Percentiles rank a stretch among this genome's conserved stretches.
Evolutionary conservation across 2,113 vertebrate species (phyloP).

Genomic region (Silurus asotus): DNA sequence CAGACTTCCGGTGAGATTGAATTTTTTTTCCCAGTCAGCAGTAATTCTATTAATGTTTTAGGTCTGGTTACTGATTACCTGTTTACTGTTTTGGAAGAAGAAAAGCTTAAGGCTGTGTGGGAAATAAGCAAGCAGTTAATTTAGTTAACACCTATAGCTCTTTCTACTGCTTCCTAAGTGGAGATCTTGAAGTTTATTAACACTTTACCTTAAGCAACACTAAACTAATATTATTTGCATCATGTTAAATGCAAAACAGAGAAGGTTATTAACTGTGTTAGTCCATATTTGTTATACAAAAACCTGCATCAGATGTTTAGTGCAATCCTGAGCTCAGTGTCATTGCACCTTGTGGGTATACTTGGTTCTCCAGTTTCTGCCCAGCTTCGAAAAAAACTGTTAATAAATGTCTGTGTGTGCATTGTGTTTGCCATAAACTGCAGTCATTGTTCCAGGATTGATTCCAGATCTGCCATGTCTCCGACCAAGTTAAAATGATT

Average conservation of each 20-base stretch:
- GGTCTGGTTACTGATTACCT: slow-evolving; percentile 40
- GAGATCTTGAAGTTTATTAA: slow-evolving; percentile 9
- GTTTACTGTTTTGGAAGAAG: slow-evolving; percentile 27
- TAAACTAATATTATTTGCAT: neutral
- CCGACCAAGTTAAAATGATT: neutral
- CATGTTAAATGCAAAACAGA: neutral
- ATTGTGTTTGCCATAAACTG: neutral
- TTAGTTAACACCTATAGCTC: neutral
- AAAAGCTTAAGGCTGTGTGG: slow-evolving; percentile 41
- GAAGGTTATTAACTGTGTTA: neutral
- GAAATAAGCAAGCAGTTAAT: slow-evolving; percentile 49
- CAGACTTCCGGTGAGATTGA: slow-evolving; percentile 38
- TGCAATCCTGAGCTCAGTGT: neutral
- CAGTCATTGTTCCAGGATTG: neutral
- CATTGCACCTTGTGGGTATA: neutral
- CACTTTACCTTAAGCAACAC: neutral
- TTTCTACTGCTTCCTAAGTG: slow-evolving; percentile 1
- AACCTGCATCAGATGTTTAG: neutral
- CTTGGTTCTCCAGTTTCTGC: neutral
- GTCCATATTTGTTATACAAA: neutral
- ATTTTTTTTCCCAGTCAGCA: slow-evolving; percentile 45
- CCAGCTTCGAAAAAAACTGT: neutral
- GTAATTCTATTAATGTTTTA: slow-evolving; percentile 47
- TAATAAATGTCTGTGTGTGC: neutral
- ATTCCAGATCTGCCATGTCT: neutral